Base-by-base conservation (phyloP, 2,888 invertebrate species). In the Phaonia tiefii region DNA sequence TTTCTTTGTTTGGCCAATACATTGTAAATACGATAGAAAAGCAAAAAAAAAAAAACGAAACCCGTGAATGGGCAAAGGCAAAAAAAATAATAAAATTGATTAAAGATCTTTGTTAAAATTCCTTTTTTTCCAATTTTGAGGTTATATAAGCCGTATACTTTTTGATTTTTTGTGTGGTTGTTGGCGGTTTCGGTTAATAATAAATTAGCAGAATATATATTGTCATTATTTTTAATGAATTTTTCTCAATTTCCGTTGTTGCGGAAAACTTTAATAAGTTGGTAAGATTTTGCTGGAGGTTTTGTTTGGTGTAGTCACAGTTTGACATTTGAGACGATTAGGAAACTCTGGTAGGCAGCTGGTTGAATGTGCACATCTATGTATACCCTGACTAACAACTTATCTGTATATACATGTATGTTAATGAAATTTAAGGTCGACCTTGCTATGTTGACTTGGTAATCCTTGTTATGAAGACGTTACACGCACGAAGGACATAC, bases 31-130 rank as follows among this genome's bases (percentile, higher is more conserved):
- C 26, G 37, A n/a, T 60, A n/a, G n/a, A n/a, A n/a, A 10, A 58
- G 46, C 26, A 67, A 31, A 31, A 31, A 31, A 31, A 31, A 31
- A 31, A 31, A 70, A 46, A 54, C 54, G 20, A 69, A 49, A 31
- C 31, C 46, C 42, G 70, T 42, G 26, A 71, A 42, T 58, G 5
- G 8, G 42, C 63, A 66, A 22, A 31, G 31, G 65, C n/a, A 37
- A 76, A 31, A 71, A 81, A 67, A n/a, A n/a, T n/a, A n/a, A 54
- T 80, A 71, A 81, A 78, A 81, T 78, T 81, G 81, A 81, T 81
- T 81, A 81, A 78, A 81, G 78, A 81, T 78, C 78, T 81, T 81
- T 81, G 81, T 81, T 78, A 81, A 81, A 78, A 81, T 81, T 81
- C 80, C 81, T 72, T 54, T 31, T 70, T 60, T 71, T 54, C 75